Percentiles rank a stretch among this genome's conserved stretches.
These are phyloP conservation scores for Brachionus plicatilis DNA, from an alignment of 1,140 invertebrate genomes.

Conservation along the genomic window DNA sequence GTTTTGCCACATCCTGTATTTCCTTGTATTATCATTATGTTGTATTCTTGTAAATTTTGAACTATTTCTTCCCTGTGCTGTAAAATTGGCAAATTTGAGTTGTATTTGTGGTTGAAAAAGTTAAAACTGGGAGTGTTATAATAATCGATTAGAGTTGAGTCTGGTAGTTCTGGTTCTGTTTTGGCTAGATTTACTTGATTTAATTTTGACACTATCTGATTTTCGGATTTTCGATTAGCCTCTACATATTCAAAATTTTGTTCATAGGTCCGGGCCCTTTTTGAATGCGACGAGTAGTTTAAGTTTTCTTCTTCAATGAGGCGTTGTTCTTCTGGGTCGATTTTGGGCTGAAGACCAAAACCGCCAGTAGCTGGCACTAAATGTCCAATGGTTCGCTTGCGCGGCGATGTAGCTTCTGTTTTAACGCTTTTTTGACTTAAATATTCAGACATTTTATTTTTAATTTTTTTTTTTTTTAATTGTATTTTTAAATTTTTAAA, in stretches of 20 bases:
- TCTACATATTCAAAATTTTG: slow-evolving; percentile 28
- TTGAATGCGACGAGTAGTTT: neutral
- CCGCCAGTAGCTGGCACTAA: neutral
- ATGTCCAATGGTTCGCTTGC: neutral
- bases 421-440: neutral
- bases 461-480: neutral
- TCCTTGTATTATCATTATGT: slow-evolving; percentile 47
- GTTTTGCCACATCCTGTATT: slow-evolving; percentile 60
- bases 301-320: neutral
- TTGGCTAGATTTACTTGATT: neutral
- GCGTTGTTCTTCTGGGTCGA: neutral
- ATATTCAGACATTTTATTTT: neutral
- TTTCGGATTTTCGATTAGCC: no score
- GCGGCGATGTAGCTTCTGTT: neutral
- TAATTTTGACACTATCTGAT: neutral
- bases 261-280: neutral
- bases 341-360: neutral
- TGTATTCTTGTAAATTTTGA: neutral
- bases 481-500: no score
- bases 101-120: slow-evolving; percentile 9
- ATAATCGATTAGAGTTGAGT: neutral
- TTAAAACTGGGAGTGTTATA: neutral
- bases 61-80: neutral
- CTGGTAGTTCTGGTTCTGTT: neutral
- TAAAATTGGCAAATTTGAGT: neutral